Evolutionary conservation across 2,113 vertebrate genomes (phyloP), one percentile per base, ranked within the genome.

Genomic region (Pelusios castaneus): DNA sequence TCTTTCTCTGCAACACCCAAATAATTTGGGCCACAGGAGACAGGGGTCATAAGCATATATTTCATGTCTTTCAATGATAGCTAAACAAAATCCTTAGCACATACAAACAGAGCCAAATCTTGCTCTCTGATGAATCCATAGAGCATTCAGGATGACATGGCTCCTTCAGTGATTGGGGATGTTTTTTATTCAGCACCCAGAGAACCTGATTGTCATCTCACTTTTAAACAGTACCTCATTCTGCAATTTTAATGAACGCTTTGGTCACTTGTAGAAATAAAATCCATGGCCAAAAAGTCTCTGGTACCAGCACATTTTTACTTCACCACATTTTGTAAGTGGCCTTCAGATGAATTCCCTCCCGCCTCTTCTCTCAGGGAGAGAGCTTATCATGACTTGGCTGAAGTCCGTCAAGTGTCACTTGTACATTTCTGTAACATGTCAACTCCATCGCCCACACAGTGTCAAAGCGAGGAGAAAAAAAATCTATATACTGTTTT

Each of bases 401-500:
- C 60, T 87, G 24, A 89, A 78, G 83, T 60, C 85, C 38, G 60
- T 82, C 92, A 76, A 2, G 6, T 0, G 0, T 67, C 80, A 84
- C 56, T 38, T 0, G 21, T 3, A 1, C 29, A 1, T 60, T 93
- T 63, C 82, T 73, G 80, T n/a, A 63, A 83, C 52, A 60, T 1
- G 29, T 92, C 92, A 92, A 85, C 92, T 87, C 82, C 27, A 84
- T 73, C 38, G 8, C 43, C 89, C 91, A 96, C 93, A 95, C 52
- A 93, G 84, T 82, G 88, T 90, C 92, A 55, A 91, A 92, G 93
- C 63, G 38, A 70, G n/a, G n/a, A n/a, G n/a, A 70, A 67, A n/a
- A 47, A 52, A 52, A 52, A 52, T 52, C 31, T 70, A 70, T 70
- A 70, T 38, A 91, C 91, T 96, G 92, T 97, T 97, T 96, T 94